Percentiles rank a stretch among this genome's conserved stretches.
phyloP scores from a whole-genome alignment of 2,888 invertebrate genomes.

The Dendrolimus pini region DNA sequence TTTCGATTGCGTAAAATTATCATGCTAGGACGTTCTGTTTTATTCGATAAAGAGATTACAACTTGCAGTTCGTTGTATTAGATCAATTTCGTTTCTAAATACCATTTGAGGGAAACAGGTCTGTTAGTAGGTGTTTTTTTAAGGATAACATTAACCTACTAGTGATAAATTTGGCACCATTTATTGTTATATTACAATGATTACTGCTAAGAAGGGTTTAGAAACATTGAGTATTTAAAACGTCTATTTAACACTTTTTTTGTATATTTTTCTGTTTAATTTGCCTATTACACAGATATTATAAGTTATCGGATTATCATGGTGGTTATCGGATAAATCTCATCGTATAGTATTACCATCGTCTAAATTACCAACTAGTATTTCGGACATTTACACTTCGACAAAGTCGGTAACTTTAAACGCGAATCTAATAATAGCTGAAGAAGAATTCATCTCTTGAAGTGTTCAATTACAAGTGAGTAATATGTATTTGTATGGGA shows the following conservation, averaged over 20 bases:
- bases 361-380: neutral
- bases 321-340: too few species aligned
- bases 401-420: neutral
- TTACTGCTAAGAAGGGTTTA: neutral
- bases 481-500: neutral
- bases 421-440: neutral
- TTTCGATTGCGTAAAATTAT: too few species aligned
- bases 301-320: neutral
- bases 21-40: constrained; percentile 4
- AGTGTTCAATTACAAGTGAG: neutral
- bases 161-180: neutral
- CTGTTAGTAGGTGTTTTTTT: neutral
- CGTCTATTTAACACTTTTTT: neutral
- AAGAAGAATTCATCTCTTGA: neutral
- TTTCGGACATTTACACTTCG: neutral
- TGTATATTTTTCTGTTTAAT: neutral
- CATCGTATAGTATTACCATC: neutral
- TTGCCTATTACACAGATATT: neutral
- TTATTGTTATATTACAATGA: neutral
- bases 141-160: neutral
- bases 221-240: neutral
- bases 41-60: constrained; percentile 14
- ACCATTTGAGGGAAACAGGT: neutral
- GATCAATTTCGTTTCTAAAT: constrained; percentile 3
- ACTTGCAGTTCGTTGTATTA: constrained; percentile 28